A percentile compares a stretch with the other conserved stretches of the same genome.
Evolutionary conservation across 2,797 vertebrate species (phyloP).

Genomic region (Semotilus atromaculatus): DNA sequence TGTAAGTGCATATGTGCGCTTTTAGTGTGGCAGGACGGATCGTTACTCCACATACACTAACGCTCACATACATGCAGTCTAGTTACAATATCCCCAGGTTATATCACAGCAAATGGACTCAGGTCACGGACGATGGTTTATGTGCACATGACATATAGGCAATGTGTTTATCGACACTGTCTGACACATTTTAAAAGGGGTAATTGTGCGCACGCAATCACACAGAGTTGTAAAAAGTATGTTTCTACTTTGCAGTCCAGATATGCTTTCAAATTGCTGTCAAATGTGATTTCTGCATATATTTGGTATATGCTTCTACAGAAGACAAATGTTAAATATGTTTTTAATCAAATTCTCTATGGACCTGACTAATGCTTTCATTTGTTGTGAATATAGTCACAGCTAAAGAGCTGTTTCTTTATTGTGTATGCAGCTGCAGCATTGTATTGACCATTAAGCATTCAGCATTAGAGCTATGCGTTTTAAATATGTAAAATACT

Average conservation of each 20-base stretch:
- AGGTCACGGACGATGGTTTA: neutral
- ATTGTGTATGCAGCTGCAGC: neutral
- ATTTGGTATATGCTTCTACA: no score
- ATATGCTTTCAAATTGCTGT: neutral
- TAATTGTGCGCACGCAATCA: neutral
- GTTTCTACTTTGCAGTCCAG: neutral
- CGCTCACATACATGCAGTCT: neutral
- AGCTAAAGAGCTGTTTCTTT: neutral
- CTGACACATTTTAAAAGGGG: slow-evolving; percentile 21
- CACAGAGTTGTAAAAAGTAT: neutral
- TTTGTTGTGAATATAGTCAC: neutral
- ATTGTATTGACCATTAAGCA: neutral
- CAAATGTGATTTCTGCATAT: neutral
- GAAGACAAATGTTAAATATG: no score
- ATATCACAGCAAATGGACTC: slow-evolving; percentile 8
- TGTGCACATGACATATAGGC: neutral
- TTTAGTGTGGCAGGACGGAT: neutral
- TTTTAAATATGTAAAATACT: neutral
- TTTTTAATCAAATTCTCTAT: no score
- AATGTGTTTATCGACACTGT: slow-evolving; percentile 13
- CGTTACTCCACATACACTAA: neutral
- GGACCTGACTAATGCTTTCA: neutral
- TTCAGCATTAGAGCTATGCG: neutral
- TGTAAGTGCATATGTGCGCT: slow-evolving; percentile 11
- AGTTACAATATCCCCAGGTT: neutral